phyloP scores from a whole-genome alignment of 2,113 vertebrate genomes.

The Cricetomys ansorgei region DNA sequence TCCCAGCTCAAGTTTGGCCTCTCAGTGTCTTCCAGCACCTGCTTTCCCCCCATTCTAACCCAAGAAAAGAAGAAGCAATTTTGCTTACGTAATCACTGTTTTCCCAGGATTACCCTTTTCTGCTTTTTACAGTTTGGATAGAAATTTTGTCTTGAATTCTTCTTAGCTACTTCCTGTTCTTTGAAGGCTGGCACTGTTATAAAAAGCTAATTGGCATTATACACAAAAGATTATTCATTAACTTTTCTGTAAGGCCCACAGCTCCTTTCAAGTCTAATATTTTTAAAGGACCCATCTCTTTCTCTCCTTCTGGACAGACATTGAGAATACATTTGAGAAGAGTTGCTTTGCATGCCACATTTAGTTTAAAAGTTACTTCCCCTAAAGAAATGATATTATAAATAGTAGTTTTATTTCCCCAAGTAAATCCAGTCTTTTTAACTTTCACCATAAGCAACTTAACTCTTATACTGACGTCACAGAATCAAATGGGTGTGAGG shows the following conservation, averaged over 20 bases:
- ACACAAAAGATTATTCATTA: conserved; percentile 79
- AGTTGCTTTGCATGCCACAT: conserved; percentile 53
- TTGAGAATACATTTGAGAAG: conserved; percentile 66
- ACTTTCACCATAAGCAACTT: conserved; percentile 41
- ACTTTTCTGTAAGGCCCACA: conserved; percentile 69
- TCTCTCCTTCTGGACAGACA: conserved; percentile 59
- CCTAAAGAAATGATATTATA: conserved; percentile 54
- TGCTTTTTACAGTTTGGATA: conserved; percentile 59
- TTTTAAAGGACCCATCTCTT: conserved; percentile 60
- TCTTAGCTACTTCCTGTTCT: conserved; percentile 63
- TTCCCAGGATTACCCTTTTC: conserved; percentile 67
- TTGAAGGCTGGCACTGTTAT: conserved; percentile 71
- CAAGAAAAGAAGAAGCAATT: conserved; percentile 68
- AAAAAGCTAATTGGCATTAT: conserved; percentile 73
- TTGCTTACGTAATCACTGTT: conserved; percentile 64
- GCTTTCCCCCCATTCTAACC: conserved; percentile 13
- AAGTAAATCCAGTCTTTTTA: conserved; percentile 51
- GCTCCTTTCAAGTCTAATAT: conserved; percentile 68
- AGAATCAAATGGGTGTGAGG: conserved; percentile 1
- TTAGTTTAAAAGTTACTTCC: conserved; percentile 71
- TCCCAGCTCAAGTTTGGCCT: conserved; percentile 40
- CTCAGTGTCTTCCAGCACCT: conserved; percentile 42
- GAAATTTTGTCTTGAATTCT: conserved; percentile 70
- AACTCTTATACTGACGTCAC: conserved; percentile 4
- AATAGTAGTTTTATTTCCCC: conserved; percentile 44